These are phyloP conservation scores for Lampris incognitus DNA, from an alignment of 2,113 vertebrate species.

Conservation along the genomic window DNA sequence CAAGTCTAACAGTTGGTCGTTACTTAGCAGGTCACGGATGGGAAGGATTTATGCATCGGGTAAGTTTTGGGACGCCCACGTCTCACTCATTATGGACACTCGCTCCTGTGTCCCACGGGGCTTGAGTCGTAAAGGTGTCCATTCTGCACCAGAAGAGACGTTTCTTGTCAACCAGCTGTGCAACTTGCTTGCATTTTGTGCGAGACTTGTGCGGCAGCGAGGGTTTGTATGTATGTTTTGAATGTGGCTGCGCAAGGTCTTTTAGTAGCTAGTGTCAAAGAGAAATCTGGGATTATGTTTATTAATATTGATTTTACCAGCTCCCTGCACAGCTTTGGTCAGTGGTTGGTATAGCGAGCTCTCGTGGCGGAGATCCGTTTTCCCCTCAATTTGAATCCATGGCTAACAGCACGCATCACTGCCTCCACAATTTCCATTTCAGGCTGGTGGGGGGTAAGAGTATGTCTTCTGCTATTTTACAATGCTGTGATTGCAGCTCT, in stretches of 20 bases:
- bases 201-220: not conserved
- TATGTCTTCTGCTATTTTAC: no score
- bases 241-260: no score
- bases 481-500: no score
- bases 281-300: no score
- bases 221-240: no score
- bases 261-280: not conserved
- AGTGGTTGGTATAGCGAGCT: no score
- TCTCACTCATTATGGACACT: constrained; percentile 19
- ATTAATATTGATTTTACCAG: not conserved
- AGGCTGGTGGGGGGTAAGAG: no score
- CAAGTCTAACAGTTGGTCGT: not conserved
- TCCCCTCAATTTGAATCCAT: no score
- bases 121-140: constrained; percentile 8
- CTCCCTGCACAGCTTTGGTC: no score
- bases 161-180: not conserved
- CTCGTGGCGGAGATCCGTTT: no score
- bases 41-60: constrained; percentile 5
- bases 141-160: not conserved
- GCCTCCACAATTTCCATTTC: no score
- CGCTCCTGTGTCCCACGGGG: constrained; percentile 6
- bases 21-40: not conserved
- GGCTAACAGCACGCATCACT: no score
- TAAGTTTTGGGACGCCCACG: constrained; percentile 3
- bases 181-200: not conserved